Conservation (phyloP, 2,797 vertebrate genomes). For the Megalops cyprinoides region DNA sequence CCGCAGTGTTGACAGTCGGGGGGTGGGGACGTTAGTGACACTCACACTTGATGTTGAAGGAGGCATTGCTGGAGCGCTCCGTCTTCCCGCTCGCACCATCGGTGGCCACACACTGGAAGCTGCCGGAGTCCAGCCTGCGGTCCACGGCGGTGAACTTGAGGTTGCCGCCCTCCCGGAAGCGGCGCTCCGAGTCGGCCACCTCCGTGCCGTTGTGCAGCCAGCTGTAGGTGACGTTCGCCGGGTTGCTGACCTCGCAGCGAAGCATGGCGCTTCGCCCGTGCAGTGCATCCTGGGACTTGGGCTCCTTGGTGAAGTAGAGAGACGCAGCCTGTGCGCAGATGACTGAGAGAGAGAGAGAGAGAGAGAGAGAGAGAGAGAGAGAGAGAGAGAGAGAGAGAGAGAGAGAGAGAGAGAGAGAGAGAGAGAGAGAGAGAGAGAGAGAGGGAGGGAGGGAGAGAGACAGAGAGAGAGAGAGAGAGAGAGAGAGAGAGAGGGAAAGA, state of each 20-base stretch:
- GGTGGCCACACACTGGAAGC: conserved; percentile 79
- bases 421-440: background rate
- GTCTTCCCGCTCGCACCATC: conserved; percentile 70
- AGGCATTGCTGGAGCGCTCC: conserved; percentile 69
- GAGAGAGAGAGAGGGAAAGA: background rate
- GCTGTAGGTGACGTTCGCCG: conserved; percentile 53
- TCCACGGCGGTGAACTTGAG: conserved; percentile 79
- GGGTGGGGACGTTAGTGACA: background rate
- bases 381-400: background rate
- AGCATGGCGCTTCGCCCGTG: conserved; percentile 84
- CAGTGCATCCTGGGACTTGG: conserved; percentile 83
- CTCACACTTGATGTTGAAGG: conserved; percentile 91
- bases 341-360: conserved; percentile 41
- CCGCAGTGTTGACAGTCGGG: too few relatives aligned
- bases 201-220: conserved; percentile 76
- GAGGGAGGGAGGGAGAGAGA: too few relatives aligned
- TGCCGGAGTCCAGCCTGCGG: conserved; percentile 75
- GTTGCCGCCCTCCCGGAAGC: conserved; percentile 80
- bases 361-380: background rate
- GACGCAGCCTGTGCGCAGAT: conserved; percentile 53
- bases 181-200: conserved; percentile 74
- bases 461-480: background rate
- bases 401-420: background rate
- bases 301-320: conserved; percentile 81
- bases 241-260: conserved; percentile 78